Evolutionary conservation across 2,113 vertebrate genomes (phyloP).

Genomic region (Eonycteris spelaea): DNA sequence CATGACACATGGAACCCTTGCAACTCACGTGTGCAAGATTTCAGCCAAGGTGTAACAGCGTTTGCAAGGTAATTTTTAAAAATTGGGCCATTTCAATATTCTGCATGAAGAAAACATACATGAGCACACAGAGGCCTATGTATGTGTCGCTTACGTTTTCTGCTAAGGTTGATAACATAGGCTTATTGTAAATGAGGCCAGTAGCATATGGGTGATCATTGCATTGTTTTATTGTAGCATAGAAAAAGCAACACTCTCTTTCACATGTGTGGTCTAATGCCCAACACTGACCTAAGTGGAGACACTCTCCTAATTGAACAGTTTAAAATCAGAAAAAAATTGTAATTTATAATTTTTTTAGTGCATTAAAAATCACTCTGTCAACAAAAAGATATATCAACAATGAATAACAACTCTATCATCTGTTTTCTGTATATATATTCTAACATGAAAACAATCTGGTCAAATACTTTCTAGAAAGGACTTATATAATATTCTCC

Average conservation of each 20-base stretch:
- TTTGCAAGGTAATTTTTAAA: not conserved
- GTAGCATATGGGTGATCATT: rapidly evolving
- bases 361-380: not conserved
- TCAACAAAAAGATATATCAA: not conserved
- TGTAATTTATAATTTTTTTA: not conserved
- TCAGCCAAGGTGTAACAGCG: not conserved
- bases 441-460: not conserved
- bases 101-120: not conserved
- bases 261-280: rapidly evolving
- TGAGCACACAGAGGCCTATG: not conserved
- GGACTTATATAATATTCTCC: not conserved
- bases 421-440: not conserved
- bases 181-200: not conserved
- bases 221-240: rapidly evolving
- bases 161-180: not conserved
- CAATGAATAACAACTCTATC: not conserved
- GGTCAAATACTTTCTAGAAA: not conserved
- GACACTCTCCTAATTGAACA: not conserved
- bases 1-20: not conserved
- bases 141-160: not conserved
- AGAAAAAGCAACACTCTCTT: no score
- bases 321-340: not conserved
- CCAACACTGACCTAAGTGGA: not conserved
- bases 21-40: not conserved
- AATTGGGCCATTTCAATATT: not conserved